phyloP scores from a whole-genome alignment of 2,113 vertebrate species.

The Gambusia affinis region DNA sequence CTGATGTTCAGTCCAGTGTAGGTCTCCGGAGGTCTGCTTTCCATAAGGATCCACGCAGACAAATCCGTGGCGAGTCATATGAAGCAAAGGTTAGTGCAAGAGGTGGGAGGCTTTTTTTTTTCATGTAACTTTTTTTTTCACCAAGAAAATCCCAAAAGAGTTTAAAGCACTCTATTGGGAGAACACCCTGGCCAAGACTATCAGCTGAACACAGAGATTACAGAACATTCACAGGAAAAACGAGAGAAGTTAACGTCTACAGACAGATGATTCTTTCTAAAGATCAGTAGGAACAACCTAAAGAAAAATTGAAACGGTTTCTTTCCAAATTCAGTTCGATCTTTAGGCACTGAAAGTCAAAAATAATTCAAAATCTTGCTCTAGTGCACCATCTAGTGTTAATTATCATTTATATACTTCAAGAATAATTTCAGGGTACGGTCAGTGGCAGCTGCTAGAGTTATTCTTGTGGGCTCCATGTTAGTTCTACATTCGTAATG shows the following conservation, averaged over 20 bases:
- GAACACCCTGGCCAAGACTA: no score
- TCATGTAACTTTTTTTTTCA: no score
- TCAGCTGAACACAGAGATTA: no score
- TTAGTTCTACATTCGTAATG: conserved; percentile 8
- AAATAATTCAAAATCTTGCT: background rate
- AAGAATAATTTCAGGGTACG: background rate
- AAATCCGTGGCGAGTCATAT: conserved; percentile 22
- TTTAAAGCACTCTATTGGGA: no score
- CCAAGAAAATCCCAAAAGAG: no score
- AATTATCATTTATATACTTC: background rate
- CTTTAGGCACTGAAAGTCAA: no score
- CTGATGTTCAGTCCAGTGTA: conserved; percentile 29
- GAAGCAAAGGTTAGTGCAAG: conserved; percentile 10
- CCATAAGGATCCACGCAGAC: conserved; percentile 49
- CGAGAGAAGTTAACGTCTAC: no score
- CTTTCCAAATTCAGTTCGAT: no score
- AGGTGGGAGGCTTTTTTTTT: background rate
- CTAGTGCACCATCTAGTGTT: conserved; percentile 1
- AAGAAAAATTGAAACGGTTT: no score
- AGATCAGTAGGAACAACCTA: no score
- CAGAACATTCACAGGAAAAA: no score
- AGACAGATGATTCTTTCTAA: no score
- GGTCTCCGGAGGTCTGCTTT: conserved; percentile 29
- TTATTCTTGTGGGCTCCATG: conserved; percentile 10
- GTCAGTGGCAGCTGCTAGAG: background rate